Evolutionary conservation across 2,113 vertebrate genomes (phyloP).

Genomic region (Cettia cetti): DNA sequence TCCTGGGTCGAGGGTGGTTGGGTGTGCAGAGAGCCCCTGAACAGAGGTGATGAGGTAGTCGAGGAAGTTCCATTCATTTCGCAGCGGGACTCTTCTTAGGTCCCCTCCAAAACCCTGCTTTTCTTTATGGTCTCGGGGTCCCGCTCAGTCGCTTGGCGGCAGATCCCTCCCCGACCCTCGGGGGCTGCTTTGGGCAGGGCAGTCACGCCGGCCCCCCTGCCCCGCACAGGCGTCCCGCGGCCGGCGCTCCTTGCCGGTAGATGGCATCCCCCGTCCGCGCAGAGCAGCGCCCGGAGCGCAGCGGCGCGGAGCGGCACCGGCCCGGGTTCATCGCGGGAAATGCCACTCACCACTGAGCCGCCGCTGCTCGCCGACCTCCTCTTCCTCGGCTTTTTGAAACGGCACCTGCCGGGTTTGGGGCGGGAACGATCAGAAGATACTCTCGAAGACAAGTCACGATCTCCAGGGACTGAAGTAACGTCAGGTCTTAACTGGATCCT

Average conservation of each 20-base stretch:
- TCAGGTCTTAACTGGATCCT: neutral
- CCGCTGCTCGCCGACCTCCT: neutral
- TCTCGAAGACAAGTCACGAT: neutral
- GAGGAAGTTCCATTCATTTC: neutral
- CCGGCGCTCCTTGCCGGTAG: neutral
- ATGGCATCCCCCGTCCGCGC: constrained; percentile 3
- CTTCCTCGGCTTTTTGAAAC: neutral
- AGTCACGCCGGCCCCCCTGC: accelerated
- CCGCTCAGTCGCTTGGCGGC: accelerated
- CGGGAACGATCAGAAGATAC: neutral
- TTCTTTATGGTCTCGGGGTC: neutral
- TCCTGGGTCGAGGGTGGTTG: neutral
- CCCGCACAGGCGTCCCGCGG: neutral
- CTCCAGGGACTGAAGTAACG: neutral
- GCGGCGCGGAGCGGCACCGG: neutral
- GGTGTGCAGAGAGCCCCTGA: neutral
- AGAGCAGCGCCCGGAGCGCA: neutral
- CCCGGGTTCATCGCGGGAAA: neutral
- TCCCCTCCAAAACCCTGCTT: neutral
- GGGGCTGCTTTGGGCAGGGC: neutral
- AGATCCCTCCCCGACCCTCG: no score
- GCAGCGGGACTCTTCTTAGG: accelerated
- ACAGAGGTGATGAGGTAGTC: accelerated
- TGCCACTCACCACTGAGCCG: no score
- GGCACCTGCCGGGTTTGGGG: neutral